Evolutionary conservation across 2,797 vertebrate species (phyloP).

Genomic region (Galago senegalensis): DNA sequence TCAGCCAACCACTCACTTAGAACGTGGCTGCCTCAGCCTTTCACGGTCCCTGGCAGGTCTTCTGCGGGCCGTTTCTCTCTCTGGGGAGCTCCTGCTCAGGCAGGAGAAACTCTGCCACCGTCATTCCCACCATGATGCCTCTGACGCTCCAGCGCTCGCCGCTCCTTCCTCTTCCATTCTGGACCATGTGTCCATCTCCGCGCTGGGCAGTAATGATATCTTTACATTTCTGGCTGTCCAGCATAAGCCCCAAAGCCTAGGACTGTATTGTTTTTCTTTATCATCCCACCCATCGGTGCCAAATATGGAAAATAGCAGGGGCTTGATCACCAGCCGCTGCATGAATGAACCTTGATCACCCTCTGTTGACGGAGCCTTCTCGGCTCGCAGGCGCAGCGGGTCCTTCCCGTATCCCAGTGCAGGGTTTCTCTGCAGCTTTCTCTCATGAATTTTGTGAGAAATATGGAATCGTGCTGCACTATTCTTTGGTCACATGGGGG

Average conservation of each 20-base stretch:
- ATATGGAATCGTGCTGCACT: not conserved
- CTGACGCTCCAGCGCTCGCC: not conserved
- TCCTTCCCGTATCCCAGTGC: not conserved
- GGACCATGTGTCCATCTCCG: not conserved
- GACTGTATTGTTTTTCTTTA: not conserved
- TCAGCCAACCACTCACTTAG: not conserved
- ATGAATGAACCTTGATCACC: conserved; percentile 49
- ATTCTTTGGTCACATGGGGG: not conserved
- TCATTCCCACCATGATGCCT: too few relatives aligned
- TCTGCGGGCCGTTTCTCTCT: not conserved
- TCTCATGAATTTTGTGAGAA: conserved; percentile 67
- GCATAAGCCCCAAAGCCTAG: not conserved
- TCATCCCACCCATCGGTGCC: not conserved
- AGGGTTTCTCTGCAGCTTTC: conserved; percentile 22
- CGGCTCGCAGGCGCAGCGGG: not conserved
- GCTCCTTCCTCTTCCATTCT: not conserved
- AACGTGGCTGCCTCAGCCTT: not conserved
- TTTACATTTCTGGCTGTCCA: not conserved
- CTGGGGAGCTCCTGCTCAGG: not conserved
- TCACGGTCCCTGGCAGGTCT: not conserved
- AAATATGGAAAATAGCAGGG: conserved; percentile 36
- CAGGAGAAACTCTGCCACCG: not conserved
- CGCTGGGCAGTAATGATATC: not conserved
- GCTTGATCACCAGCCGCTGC: conserved; percentile 29
- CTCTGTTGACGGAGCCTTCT: not conserved